phyloP scores from a whole-genome alignment of 2,888 invertebrate species.

The Megalurothrips usitatus region DNA sequence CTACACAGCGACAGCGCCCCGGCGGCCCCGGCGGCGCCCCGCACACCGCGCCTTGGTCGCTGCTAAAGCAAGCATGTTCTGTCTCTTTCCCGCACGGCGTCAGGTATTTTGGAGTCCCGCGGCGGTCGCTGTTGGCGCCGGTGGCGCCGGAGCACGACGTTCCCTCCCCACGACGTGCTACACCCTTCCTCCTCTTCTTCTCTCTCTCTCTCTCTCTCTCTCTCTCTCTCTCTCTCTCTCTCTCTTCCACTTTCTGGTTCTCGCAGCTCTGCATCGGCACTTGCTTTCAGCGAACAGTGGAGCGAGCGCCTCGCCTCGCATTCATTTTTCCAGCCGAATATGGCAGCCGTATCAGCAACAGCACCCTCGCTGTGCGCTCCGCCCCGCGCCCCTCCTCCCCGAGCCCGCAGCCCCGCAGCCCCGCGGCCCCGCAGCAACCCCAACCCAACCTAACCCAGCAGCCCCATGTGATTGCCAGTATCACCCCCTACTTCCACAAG shows the following conservation, averaged over 20 bases:
- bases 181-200: background rate
- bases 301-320: slow-evolving; percentile 4
- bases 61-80: background rate
- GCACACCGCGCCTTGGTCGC: background rate
- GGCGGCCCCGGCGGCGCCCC: background rate
- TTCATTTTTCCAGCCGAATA: slow-evolving; percentile 25
- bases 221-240: background rate
- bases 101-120: slow-evolving; percentile 20
- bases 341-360: slow-evolving; percentile 24
- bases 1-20: background rate
- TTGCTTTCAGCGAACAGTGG: background rate
- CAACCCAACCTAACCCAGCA: slow-evolving; percentile 14
- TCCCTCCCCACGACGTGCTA: background rate
- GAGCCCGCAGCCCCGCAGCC: background rate
- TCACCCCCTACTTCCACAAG: slow-evolving; percentile 24
- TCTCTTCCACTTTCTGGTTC: background rate
- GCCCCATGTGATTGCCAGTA: slow-evolving; percentile 25
- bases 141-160: background rate
- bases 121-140: background rate
- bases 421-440: background rate
- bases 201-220: background rate
- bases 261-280: slow-evolving; percentile 3
- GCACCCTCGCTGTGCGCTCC: background rate
- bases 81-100: slow-evolving; percentile 11
- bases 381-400: background rate